Evolutionary conservation across 2,797 vertebrate species (phyloP).

Genomic region (Enteromius thamalakanensis): DNA sequence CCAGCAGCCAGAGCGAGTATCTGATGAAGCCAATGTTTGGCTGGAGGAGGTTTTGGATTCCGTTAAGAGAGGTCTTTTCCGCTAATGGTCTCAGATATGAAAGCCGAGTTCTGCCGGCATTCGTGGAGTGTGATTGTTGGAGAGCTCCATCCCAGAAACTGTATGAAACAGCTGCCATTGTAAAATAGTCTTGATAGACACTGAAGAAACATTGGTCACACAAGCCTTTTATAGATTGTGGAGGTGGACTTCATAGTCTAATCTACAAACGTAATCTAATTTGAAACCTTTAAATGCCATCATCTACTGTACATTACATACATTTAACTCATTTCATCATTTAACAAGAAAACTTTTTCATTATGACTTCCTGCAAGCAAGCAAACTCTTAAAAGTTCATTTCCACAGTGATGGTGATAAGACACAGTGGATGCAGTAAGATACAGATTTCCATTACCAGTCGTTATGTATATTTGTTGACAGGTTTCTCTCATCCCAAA

Average conservation of each 20-base stretch:
- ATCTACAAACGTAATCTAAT: constrained; percentile 3
- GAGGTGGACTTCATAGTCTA: background rate
- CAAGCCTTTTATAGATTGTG: background rate
- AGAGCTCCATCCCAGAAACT: background rate
- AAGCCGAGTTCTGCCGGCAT: background rate
- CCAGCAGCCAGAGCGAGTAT: constrained; percentile 49
- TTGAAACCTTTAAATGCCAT: background rate
- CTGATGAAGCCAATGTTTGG: constrained; percentile 43
- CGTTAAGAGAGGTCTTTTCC: constrained; percentile 50
- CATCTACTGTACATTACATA: too few species aligned
- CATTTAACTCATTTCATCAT: background rate
- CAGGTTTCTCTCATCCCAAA: background rate
- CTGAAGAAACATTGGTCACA: background rate
- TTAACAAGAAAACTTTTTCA: constrained; percentile 55
- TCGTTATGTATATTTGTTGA: background rate
- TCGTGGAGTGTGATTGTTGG: background rate
- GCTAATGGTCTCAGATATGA: constrained; percentile 46
- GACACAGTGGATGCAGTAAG: background rate
- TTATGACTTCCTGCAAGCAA: constrained; percentile 59
- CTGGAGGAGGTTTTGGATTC: constrained; percentile 47
- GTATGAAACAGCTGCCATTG: background rate
- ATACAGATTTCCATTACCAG: background rate
- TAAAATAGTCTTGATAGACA: background rate
- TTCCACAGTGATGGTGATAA: background rate
- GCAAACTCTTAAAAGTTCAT: constrained; percentile 30